Conservation (phyloP, 2,113 vertebrate species). For the Phaetusa simplex region DNA sequence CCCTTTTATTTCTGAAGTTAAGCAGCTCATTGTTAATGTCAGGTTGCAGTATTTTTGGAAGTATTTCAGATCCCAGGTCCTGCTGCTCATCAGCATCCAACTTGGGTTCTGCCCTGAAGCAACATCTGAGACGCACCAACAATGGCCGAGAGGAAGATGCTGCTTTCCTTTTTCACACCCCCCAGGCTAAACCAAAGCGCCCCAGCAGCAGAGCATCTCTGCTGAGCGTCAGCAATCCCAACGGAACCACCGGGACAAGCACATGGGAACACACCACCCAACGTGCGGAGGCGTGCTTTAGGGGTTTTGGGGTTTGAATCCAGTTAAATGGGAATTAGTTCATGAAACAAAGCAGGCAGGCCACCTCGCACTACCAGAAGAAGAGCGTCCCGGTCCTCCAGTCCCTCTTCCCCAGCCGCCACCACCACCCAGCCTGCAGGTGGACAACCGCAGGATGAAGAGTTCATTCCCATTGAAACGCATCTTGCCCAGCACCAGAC, state of each 20-base stretch:
- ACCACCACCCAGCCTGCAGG: background rate
- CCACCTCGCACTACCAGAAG: background rate
- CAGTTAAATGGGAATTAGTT: slow-evolving; percentile 35
- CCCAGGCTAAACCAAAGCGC: rapidly evolving
- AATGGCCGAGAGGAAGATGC: background rate
- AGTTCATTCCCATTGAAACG: background rate
- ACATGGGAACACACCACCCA: rapidly evolving
- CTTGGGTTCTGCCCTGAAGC: too few relatives aligned
- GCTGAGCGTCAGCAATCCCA: rapidly evolving
- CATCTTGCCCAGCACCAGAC: background rate
- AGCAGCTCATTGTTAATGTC: background rate
- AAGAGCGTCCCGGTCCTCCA: background rate
- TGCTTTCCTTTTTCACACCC: rapidly evolving
- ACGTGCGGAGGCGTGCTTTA: rapidly evolving
- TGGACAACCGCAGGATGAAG: rapidly evolving
- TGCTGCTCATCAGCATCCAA: background rate
- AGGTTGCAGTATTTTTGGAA: background rate
- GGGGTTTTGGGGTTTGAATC: background rate
- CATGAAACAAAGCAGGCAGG: background rate
- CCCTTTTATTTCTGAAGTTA: background rate
- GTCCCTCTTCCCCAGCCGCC: background rate
- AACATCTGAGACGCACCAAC: background rate
- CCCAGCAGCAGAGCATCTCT: background rate
- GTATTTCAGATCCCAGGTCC: background rate
- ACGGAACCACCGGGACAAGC: rapidly evolving